These are phyloP conservation scores for Cryptosula pallasiana DNA, from an alignment of 2,888 invertebrate species.

Conservation along the genomic window DNA sequence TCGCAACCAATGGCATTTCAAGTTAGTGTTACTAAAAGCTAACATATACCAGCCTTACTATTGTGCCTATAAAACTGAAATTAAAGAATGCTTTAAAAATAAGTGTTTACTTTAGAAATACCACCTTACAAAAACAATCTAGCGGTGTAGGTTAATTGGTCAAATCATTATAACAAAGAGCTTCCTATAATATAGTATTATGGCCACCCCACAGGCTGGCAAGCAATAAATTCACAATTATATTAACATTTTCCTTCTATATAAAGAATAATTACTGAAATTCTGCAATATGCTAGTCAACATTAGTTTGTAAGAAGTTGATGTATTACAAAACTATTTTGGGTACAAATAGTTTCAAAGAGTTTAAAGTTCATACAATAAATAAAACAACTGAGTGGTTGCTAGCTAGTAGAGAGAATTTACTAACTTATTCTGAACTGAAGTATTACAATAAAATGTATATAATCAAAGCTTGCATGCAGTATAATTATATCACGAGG, in stretches of 20 bases:
- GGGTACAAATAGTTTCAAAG: no score
- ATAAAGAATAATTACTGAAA: constrained; percentile 23
- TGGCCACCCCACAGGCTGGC: neutral
- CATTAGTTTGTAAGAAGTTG: no score
- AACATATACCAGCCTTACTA: neutral
- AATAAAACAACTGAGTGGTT: no score
- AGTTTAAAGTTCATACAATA: no score
- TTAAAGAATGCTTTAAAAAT: constrained; percentile 22
- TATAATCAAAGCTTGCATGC: no score
- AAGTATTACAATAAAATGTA: no score
- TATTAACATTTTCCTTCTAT: constrained; percentile 22
- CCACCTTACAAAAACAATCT: constrained; percentile 21
- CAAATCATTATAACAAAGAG: constrained; percentile 19
- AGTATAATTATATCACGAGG: no score
- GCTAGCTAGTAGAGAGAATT: no score
- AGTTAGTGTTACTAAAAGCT: no score
- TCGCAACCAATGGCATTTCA: no score
- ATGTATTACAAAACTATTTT: no score
- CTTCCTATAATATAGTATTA: neutral
- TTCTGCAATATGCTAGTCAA: constrained; percentile 23
- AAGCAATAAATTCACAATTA: constrained; percentile 18
- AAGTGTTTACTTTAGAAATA: constrained; percentile 24
- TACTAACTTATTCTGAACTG: no score
- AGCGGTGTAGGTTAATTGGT: neutral
- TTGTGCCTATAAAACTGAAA: constrained; percentile 22